phyloP scores from a whole-genome alignment of 2,888 invertebrate species.

The Pollenia amentaria region DNA sequence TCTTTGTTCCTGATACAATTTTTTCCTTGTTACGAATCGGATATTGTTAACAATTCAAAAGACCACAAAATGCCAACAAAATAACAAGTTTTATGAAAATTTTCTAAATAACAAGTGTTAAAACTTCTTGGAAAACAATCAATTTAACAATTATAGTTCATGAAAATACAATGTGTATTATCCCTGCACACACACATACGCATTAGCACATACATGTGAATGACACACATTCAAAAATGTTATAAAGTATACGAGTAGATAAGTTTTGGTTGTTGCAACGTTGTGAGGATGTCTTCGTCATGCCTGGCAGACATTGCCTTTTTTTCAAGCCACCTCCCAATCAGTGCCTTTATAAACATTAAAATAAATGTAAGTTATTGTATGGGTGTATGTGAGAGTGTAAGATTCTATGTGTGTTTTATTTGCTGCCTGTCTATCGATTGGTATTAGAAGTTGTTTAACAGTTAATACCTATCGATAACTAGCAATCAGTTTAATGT shows the following conservation, averaged over 20 bases:
- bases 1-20: background rate
- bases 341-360: background rate
- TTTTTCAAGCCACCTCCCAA: background rate
- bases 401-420: slow-evolving; percentile 1
- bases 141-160: slow-evolving; percentile 76
- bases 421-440: slow-evolving; percentile 30
- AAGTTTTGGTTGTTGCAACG: slow-evolving; percentile 2
- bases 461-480: slow-evolving; percentile 73
- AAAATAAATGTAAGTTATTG: slow-evolving; percentile 32
- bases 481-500: slow-evolving; percentile 73
- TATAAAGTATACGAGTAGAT: slow-evolving; percentile 50
- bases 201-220: slow-evolving; percentile 34
- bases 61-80: slow-evolving; percentile 80
- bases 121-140: slow-evolving; percentile 77
- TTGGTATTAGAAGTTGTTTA: slow-evolving; percentile 66
- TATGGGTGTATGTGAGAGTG: slow-evolving; percentile 10
- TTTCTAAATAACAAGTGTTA: slow-evolving; percentile 72
- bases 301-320: slow-evolving; percentile 19
- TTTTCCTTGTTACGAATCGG: slow-evolving; percentile 61
- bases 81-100: slow-evolving; percentile 79
- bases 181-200: background rate
- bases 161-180: slow-evolving; percentile 62
- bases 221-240: slow-evolving; percentile 64
- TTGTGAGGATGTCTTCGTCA: slow-evolving; percentile 35
- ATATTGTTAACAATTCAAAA: slow-evolving; percentile 81